Conservation (phyloP, 53 echinoderm and acorn worm genomes). For the Patiria pectinifera region DNA sequence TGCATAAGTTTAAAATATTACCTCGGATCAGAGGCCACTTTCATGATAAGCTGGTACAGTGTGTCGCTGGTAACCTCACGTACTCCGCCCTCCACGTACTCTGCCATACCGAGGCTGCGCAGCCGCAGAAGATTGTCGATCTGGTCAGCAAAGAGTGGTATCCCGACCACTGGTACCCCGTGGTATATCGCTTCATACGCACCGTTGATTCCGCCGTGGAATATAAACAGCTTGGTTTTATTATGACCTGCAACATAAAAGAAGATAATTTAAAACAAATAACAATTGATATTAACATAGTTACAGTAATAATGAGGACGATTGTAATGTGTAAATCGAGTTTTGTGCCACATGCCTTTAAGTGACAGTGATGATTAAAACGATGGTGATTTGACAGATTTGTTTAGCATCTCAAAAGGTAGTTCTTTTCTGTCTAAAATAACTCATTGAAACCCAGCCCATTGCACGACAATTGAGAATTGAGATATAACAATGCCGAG, state of each 20-base stretch:
- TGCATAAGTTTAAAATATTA: background rate
- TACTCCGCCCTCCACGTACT: background rate
- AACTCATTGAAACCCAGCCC: no score
- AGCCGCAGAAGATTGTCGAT: constrained; percentile 38
- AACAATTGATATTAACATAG: no score
- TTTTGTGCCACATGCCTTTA: no score
- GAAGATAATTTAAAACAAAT: background rate
- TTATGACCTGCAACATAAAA: constrained; percentile 3
- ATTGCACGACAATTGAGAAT: no score
- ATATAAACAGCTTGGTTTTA: constrained; percentile 27
- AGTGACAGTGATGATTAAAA: no score
- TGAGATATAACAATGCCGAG: no score
- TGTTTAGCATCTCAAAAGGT: no score
- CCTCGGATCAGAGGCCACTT: constrained; percentile 44
- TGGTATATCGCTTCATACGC: constrained; percentile 51
- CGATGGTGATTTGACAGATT: no score
- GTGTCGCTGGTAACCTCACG: constrained; percentile 22
- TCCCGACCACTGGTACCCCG: constrained; percentile 64
- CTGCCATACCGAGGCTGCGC: constrained; percentile 43
- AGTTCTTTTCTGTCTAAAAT: no score
- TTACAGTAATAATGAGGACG: no score
- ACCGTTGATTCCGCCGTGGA: constrained; percentile 50
- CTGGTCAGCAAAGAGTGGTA: constrained; percentile 64
- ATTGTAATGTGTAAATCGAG: no score
- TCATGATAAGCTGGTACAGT: constrained; percentile 42